Conservation (phyloP, 2,888 invertebrate genomes). For the Drosophila lutescens region DNA sequence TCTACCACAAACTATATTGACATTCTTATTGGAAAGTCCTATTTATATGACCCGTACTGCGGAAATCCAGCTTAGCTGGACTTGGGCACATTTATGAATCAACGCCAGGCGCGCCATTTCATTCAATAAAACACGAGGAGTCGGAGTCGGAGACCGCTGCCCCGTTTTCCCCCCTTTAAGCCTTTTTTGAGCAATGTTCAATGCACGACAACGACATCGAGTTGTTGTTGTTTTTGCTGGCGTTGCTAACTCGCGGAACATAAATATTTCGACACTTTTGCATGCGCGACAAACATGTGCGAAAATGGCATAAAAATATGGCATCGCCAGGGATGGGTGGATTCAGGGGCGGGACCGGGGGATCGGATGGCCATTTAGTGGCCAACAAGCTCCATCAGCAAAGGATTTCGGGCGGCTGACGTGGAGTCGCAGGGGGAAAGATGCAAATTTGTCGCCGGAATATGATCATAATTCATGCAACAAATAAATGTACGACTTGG, state of each 20-base stretch:
- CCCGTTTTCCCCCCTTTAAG: conserved; percentile 6
- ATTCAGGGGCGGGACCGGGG: background rate
- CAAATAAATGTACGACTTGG: conserved; percentile 75
- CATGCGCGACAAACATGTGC: conserved; percentile 71
- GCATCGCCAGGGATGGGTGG: conserved; percentile 31
- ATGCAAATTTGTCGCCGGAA: conserved; percentile 75
- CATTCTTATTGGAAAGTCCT: background rate
- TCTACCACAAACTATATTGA: too few relatives aligned
- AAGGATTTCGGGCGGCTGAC: conserved; percentile 2
- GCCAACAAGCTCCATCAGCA: conserved; percentile 33
- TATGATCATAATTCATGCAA: conserved; percentile 83
- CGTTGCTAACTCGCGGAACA: conserved; percentile 74
- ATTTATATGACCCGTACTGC: background rate
- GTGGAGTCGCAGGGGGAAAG: conserved; percentile 15
- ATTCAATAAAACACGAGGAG: conserved; percentile 81
- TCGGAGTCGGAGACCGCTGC: conserved; percentile 3
- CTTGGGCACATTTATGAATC: conserved; percentile 80
- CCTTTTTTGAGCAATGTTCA: conserved; percentile 71
- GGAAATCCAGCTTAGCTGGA: conserved; percentile 13
- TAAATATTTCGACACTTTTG: conserved; percentile 81
- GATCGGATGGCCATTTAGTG: conserved; percentile 68
- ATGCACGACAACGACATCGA: conserved; percentile 65
- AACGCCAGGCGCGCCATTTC: conserved; percentile 82
- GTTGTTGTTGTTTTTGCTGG: conserved; percentile 38
- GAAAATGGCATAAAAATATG: conserved; percentile 78